phyloP scores from a whole-genome alignment of 2,888 invertebrate species.

The Pachycephus smyrnensis region DNA sequence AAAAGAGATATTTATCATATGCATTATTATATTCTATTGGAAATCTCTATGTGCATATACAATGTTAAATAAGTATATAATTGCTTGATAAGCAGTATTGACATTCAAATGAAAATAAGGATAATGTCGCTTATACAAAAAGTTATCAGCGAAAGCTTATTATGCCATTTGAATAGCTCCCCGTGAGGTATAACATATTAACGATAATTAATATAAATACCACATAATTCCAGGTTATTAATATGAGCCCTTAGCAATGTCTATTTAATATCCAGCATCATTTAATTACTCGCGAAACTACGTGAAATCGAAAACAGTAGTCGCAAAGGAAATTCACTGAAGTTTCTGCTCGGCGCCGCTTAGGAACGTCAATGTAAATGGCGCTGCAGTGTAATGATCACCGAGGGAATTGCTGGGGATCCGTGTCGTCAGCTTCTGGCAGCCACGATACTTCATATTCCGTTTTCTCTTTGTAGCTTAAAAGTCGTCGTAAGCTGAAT shows the following conservation, averaged over 20 bases:
- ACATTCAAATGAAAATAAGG: not conserved
- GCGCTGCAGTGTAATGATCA: not conserved
- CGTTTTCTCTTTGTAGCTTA: constrained; percentile 33
- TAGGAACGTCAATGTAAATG: not conserved
- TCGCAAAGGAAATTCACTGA: not conserved
- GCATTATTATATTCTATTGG: not conserved
- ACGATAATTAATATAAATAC: not conserved
- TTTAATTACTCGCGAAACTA: not conserved
- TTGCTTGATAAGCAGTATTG: not conserved
- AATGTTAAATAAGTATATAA: not conserved
- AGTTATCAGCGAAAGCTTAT: not conserved
- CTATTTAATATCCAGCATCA: not conserved
- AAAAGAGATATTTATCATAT: not conserved
- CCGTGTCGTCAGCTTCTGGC: constrained; percentile 41
- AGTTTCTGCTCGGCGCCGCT: not conserved
- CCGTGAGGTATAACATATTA: not conserved
- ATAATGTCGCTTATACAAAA: not conserved
- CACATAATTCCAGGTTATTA: not conserved
- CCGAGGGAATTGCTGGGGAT: constrained; percentile 15
- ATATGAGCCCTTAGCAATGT: not conserved
- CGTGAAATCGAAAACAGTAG: not conserved
- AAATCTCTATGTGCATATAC: not conserved
- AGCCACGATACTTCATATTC: constrained; percentile 35
- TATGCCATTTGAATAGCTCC: not conserved
- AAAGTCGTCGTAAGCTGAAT: constrained; percentile 41